Conservation (phyloP, 30 jellyfish, hydroid and myxozoan species). For the Aurelia sp. region DNA sequence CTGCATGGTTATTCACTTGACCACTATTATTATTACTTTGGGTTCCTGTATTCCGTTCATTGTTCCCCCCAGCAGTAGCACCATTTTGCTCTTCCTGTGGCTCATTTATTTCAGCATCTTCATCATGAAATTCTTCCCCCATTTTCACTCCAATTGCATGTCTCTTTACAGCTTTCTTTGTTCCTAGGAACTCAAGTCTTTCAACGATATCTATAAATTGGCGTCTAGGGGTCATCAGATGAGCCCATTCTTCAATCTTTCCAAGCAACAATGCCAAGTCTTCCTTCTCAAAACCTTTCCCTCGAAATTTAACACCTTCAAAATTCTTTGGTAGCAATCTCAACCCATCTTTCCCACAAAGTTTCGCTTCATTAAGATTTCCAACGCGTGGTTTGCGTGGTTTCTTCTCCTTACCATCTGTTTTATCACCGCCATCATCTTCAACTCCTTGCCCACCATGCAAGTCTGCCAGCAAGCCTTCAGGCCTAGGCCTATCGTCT, state of each 20-base stretch:
- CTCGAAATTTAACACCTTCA: slow-evolving; percentile 21
- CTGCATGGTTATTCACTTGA: background rate
- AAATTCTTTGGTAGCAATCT: slow-evolving; percentile 22
- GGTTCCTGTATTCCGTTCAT: slow-evolving; percentile 1
- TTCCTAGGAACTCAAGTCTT: slow-evolving; percentile 31
- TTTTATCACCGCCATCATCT: background rate
- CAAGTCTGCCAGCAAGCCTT: background rate
- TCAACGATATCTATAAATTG: slow-evolving; percentile 59
- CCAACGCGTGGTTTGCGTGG: slow-evolving; percentile 12
- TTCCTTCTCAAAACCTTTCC: slow-evolving; percentile 59
- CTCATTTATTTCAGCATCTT: background rate
- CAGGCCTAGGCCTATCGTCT: slow-evolving; percentile 37
- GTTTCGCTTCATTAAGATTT: slow-evolving; percentile 35
- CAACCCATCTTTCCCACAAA: slow-evolving; percentile 40
- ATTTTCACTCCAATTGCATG: slow-evolving; percentile 21
- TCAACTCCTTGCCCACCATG: slow-evolving; percentile 15
- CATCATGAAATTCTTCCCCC: slow-evolving; percentile 1
- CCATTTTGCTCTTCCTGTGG: background rate
- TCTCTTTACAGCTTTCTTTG: background rate
- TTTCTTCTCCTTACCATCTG: slow-evolving; percentile 19
- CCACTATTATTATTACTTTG: background rate
- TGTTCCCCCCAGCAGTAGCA: background rate
- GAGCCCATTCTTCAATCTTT: slow-evolving; percentile 58
- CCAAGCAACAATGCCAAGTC: slow-evolving; percentile 40
- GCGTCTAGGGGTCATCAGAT: slow-evolving; percentile 28